Base-by-base conservation (phyloP, 2,888 invertebrate genomes). In the Eudasyphora cyanicolor region DNA sequence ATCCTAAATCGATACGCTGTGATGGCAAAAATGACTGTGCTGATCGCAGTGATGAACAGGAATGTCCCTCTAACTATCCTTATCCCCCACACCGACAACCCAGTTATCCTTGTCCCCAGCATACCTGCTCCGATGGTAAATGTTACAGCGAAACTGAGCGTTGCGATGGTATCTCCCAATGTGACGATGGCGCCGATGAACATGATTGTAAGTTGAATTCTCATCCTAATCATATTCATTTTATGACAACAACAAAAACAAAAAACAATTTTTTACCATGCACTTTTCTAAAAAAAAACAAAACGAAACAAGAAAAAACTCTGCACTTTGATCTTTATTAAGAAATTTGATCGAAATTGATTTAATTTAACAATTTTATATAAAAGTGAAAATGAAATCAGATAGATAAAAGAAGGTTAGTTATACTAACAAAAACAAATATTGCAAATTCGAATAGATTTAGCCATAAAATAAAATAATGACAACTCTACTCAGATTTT, bases 41-140 rank as follows among this genome's bases (percentile, higher is more conserved):
- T 32, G 95, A 95, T 89, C 92, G 93, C 76, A 94, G 94, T 5
- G 95, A 95, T 87, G 95, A 95, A 91, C 82, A 85, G 24, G 87
- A 90, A 76, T 92, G 92, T 60, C 77, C 86, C 71, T 71, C 84
- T 10, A 17, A 54, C 4, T 79, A 79, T 74, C 64, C 71, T 10
- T 57, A 64, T 45, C 57, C 86, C 57, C 82, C 87, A 81, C 86
- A 86, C 45, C 86, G 87, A 76, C 87, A 81, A n/a, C 82, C 85
- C 51, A 84, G 84, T 64, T 74, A 88, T 86, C 89, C 90, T 27
- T 92, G 92, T 76, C 90, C 91, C 79, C 89, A 94, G 88, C 94
- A 93, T 89, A 92, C 92, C 32, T 95, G 95, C 90, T 89, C 91
- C 85, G 92, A 92, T 85, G 95, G 95, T 89, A 89, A 89, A 87